A percentile compares a stretch with the other conserved stretches of the same genome.
These are phyloP conservation scores for Pterocles orientalis DNA, from an alignment of 2,113 vertebrate genomes.

Conservation along the genomic window DNA sequence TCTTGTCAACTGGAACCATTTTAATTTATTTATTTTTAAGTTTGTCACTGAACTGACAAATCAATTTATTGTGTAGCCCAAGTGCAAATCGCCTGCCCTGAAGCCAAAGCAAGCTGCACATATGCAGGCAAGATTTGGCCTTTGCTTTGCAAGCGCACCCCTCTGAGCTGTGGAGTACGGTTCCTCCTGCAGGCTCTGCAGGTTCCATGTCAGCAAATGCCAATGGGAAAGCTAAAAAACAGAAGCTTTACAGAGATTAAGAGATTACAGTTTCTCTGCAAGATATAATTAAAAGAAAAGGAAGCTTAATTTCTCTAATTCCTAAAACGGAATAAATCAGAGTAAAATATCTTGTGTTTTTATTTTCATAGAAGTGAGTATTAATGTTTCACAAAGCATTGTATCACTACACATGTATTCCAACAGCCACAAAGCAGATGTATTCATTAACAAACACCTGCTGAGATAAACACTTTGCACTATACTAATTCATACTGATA, in stretches of 20 bases:
- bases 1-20: background rate
- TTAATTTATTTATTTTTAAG: slow-evolving; percentile 22
- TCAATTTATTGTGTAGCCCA: background rate
- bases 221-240: slow-evolving; percentile 36
- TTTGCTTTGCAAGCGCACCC: background rate
- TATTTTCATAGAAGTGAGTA: slow-evolving; percentile 40
- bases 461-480: slow-evolving; percentile 3
- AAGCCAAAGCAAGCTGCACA: background rate
- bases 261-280: slow-evolving; percentile 63
- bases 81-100: background rate
- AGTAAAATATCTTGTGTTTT: slow-evolving; percentile 43
- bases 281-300: slow-evolving; percentile 66
- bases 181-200: slow-evolving; percentile 41
- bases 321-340: slow-evolving; percentile 43
- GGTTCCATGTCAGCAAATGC: slow-evolving; percentile 7
- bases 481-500: background rate
- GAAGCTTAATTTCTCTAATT: slow-evolving; percentile 69
- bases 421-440: background rate
- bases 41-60: slow-evolving; percentile 22
- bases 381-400: background rate
- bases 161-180: background rate
- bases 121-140: background rate
- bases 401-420: background rate
- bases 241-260: slow-evolving; percentile 61
- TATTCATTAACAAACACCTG: slow-evolving; percentile 5